Conservation (phyloP, 2,888 invertebrate genomes). For the Myopa testacea region DNA sequence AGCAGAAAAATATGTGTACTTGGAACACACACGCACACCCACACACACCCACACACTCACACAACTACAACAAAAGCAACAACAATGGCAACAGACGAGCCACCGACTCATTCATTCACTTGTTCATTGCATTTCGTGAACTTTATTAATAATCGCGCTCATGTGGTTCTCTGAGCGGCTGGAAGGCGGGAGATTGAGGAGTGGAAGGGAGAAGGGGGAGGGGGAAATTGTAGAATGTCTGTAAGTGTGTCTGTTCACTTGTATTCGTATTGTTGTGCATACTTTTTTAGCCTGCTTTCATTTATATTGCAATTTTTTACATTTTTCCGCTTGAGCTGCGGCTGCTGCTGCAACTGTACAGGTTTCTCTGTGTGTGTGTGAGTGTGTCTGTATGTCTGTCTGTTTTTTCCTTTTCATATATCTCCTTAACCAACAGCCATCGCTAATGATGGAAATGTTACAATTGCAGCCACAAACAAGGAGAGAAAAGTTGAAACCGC, state of each 20-base stretch:
- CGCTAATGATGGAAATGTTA: not conserved
- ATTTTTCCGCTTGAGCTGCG: constrained; percentile 11
- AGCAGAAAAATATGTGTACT: not conserved
- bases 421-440: not conserved
- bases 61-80: not conserved
- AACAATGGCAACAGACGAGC: not conserved
- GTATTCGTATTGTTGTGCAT: constrained; percentile 15
- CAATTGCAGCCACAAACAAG: not conserved
- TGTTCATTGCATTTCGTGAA: constrained; percentile 59
- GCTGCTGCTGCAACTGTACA: not conserved
- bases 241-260: constrained; percentile 12
- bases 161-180: not conserved
- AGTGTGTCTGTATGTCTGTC: not conserved
- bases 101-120: constrained; percentile 22
- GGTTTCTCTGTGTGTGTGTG: not conserved
- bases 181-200: not conserved
- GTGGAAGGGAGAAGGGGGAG: too few species aligned
- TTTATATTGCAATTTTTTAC: constrained; percentile 6
- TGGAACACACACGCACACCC: not conserved
- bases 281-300: not conserved
- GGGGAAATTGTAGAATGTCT: not conserved
- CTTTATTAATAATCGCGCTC: constrained; percentile 61
- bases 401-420: not conserved
- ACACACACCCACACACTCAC: constrained; percentile 20
- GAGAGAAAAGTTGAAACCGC: not conserved